These are phyloP conservation scores for Procambarus virginalis DNA, from an alignment of 1,140 invertebrate species.

Conservation along the genomic window DNA sequence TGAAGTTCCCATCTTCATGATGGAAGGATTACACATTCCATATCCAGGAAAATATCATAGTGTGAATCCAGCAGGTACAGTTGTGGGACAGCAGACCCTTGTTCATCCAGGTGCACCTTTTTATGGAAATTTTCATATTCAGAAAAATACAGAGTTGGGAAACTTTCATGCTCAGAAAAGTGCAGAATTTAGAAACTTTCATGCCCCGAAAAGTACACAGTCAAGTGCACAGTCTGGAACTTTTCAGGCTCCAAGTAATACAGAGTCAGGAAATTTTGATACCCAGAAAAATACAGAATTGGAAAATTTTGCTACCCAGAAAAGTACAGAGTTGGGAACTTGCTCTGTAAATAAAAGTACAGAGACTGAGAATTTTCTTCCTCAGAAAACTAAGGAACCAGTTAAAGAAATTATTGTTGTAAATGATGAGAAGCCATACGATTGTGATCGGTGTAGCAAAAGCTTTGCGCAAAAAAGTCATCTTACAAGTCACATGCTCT, in stretches of 20 bases:
- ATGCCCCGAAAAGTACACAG: neutral
- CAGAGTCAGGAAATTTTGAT: neutral
- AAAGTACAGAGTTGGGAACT: neutral
- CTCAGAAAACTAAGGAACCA: no score
- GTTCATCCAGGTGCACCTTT: constrained; percentile 17
- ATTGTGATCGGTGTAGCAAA: constrained; percentile 36
- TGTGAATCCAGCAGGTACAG: constrained; percentile 35
- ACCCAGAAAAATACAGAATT: neutral
- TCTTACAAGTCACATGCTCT: constrained; percentile 52
- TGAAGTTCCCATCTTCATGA: constrained; percentile 40
- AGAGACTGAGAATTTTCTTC: neutral
- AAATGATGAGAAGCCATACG: constrained; percentile 35
- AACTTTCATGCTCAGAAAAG: neutral
- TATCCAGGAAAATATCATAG: constrained; percentile 52
- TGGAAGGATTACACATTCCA: constrained; percentile 59
- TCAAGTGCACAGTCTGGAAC: neutral
- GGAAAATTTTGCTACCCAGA: neutral
- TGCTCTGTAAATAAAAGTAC: neutral
- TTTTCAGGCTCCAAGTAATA: neutral
- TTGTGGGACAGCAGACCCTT: constrained; percentile 35
- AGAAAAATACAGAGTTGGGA: neutral
- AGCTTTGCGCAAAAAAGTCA: constrained; percentile 51
- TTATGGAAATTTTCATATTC: constrained; percentile 14
- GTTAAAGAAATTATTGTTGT: neutral
- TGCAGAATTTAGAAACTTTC: neutral